These are phyloP conservation scores for Tenthredo distinguenda DNA, from an alignment of 2,888 invertebrate genomes.

Conservation along the genomic window DNA sequence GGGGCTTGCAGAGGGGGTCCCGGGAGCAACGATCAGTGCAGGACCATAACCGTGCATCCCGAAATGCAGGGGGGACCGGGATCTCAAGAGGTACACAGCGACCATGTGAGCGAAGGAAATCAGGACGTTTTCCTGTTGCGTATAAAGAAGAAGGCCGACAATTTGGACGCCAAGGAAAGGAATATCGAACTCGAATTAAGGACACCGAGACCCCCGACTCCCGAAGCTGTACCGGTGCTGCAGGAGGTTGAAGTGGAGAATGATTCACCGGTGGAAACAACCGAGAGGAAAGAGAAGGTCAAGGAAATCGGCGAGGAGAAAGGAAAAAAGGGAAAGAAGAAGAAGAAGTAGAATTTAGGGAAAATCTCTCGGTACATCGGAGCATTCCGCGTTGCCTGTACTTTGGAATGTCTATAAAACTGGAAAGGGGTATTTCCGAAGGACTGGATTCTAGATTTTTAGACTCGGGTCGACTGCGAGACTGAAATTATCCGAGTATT, in stretches of 20 bases:
- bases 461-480: no score
- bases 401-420: no score
- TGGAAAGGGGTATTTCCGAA: no score
- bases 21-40: conserved; percentile 63
- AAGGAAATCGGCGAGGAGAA: conserved; percentile 53
- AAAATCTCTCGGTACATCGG: not conserved
- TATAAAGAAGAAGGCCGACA: conserved; percentile 68
- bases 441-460: no score
- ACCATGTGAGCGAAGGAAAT: conserved; percentile 68
- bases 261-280: conserved; percentile 25
- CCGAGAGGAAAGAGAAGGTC: conserved; percentile 25
- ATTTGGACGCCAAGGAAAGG: conserved; percentile 60
- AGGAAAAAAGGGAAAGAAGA: conserved; percentile 54
- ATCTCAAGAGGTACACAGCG: conserved; percentile 69
- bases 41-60: conserved; percentile 70
- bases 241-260: conserved; percentile 23
- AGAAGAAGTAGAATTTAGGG: conserved; percentile 40
- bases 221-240: not conserved
- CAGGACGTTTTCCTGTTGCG: conserved; percentile 70
- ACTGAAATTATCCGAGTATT: no score
- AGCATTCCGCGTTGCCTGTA: no score
- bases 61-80: conserved; percentile 57
- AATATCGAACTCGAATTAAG: conserved; percentile 73
- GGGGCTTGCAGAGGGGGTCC: conserved; percentile 59
- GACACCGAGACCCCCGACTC: conserved; percentile 68